Conservation (phyloP, 2,888 invertebrate genomes). For the Eulithis testata region DNA sequence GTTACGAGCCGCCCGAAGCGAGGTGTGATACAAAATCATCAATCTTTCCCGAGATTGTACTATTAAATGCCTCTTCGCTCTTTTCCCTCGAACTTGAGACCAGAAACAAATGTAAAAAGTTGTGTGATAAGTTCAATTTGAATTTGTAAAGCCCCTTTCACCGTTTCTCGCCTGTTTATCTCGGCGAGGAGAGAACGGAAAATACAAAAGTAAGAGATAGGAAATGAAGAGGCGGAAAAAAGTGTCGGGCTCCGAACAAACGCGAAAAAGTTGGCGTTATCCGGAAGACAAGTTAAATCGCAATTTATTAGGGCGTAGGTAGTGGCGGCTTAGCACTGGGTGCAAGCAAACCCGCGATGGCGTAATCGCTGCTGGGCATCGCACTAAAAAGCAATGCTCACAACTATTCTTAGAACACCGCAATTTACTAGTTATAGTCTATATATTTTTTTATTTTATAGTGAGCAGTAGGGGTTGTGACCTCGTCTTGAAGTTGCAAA, state of each 20-base stretch:
- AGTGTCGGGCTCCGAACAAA: constrained; percentile 83
- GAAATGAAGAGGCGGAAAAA: constrained; percentile 85
- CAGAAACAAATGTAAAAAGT: constrained; percentile 85
- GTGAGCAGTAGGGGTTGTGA: no score
- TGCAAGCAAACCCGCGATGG: constrained; percentile 44
- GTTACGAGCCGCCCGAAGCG: constrained; percentile 83
- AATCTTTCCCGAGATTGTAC: constrained; percentile 84
- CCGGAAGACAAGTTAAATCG: constrained; percentile 85
- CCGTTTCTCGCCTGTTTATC: constrained; percentile 84
- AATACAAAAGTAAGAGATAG: constrained; percentile 85
- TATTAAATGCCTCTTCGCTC: constrained; percentile 84
- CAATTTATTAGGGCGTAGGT: constrained; percentile 83
- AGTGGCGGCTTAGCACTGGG: constrained; percentile 74
- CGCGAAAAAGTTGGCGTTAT: constrained; percentile 84
- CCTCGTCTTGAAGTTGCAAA: no score
- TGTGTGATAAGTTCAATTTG: constrained; percentile 85
- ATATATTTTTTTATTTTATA: no score
- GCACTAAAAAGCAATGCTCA: constrained; percentile 17
- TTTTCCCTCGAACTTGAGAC: constrained; percentile 81
- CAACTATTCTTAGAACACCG: constrained; percentile 11
- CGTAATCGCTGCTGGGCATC: constrained; percentile 33
- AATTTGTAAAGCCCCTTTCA: constrained; percentile 85
- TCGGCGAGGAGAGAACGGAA: constrained; percentile 80
- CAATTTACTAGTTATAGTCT: neutral
- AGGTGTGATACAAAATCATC: constrained; percentile 85